phyloP scores from a whole-genome alignment of 2,113 vertebrate genomes.

The Terrapene triunguis region DNA sequence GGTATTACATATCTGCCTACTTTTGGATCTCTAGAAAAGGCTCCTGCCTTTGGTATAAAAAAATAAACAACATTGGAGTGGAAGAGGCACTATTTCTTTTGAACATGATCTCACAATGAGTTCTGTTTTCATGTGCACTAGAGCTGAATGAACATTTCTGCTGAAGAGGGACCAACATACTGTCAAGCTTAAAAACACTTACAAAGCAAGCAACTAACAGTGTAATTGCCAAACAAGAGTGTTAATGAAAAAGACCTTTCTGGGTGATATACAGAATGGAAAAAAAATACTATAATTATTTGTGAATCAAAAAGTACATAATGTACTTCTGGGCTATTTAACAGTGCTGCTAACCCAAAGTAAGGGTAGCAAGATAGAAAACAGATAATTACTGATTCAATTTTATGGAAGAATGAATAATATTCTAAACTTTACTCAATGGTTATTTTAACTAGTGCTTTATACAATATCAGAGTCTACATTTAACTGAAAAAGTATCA shows the following conservation, averaged over 20 bases:
- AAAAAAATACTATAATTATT: neutral
- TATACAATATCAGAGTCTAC: neutral
- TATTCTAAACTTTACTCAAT: neutral
- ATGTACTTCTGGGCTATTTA: neutral
- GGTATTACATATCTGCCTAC: neutral
- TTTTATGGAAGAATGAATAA: neutral
- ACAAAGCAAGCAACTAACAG: neutral
- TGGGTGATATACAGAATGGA: neutral
- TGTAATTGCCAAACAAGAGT: neutral
- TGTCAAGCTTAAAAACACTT: neutral
- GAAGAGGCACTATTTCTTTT: neutral
- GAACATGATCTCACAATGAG: neutral
- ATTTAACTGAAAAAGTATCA: neutral
- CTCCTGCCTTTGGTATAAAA: conserved; percentile 1
- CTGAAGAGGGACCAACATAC: neutral
- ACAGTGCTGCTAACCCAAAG: neutral
- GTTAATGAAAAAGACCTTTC: neutral
- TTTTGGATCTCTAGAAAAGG: neutral
- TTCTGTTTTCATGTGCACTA: neutral
- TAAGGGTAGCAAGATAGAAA: neutral
- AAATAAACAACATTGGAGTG: neutral
- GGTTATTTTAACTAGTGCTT: neutral
- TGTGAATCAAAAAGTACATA: neutral
- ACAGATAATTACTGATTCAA: neutral
- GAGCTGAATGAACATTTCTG: neutral